Percentiles rank a stretch among this genome's conserved stretches.
Conservation (phyloP, 2,113 vertebrate genomes). For the Mus spicilegus region DNA sequence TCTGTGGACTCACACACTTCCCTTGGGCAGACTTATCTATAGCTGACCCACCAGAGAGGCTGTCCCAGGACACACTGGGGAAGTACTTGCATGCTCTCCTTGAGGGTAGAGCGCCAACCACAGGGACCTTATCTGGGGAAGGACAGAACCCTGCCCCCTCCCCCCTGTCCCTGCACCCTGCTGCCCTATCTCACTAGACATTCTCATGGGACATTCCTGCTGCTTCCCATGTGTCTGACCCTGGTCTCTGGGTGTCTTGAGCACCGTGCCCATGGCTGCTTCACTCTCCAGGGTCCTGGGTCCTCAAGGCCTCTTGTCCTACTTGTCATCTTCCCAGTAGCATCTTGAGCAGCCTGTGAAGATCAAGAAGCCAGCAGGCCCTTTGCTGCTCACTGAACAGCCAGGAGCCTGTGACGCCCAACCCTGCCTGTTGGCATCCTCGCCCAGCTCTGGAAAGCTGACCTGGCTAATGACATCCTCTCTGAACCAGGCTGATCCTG, state of each 20-base stretch:
- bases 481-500: not conserved
- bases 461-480: not conserved
- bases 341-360: not conserved
- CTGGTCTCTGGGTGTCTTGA: not conserved
- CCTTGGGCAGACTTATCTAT: not conserved
- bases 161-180: not conserved
- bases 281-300: no score
- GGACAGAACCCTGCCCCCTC: not conserved
- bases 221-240: not conserved
- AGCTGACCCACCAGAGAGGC: not conserved
- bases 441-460: not conserved
- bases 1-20: not conserved
- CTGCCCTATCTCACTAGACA: not conserved
- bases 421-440: not conserved
- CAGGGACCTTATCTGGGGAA: no score
- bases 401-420: not conserved
- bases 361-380: not conserved
- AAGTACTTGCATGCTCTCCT: no score
- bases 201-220: not conserved
- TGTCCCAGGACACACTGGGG: not conserved
- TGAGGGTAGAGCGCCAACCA: fast-evolving
- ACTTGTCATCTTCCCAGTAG: not conserved
- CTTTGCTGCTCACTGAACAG: not conserved
- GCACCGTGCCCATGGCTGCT: not conserved
- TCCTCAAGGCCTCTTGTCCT: not conserved